Conservation (phyloP, 2,797 vertebrate genomes). For the Pangasius larnaudii region DNA sequence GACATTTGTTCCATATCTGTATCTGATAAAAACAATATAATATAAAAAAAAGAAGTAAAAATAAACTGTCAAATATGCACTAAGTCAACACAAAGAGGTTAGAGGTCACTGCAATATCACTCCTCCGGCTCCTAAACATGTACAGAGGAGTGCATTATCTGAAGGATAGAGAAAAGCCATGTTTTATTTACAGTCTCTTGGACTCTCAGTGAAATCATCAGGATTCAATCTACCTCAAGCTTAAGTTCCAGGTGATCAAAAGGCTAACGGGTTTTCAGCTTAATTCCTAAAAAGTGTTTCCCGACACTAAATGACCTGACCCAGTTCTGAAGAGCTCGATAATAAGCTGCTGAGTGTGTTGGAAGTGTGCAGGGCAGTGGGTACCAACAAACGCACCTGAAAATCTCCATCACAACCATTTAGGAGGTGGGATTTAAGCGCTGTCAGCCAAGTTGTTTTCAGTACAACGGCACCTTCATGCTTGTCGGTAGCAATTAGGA, state of each 20-base stretch:
- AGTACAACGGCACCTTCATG: conserved; percentile 10
- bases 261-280: neutral
- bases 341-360: neutral
- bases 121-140: neutral
- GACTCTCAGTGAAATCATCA: neutral
- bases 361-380: neutral
- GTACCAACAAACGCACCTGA: neutral
- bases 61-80: neutral
- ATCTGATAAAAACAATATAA: neutral
- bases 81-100: neutral
- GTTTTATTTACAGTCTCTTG: neutral
- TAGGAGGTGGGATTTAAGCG: conserved; percentile 7
- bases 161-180: neutral
- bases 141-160: neutral
- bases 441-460: conserved; percentile 18
- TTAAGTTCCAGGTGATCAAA: neutral
- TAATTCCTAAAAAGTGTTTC: neutral
- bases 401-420: conserved; percentile 9
- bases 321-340: neutral
- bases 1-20: neutral
- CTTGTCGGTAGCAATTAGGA: conserved; percentile 22
- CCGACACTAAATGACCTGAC: neutral
- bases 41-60: neutral
- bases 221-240: neutral
- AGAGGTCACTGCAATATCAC: neutral